Evolutionary conservation across 2,113 vertebrate genomes (phyloP).

Genomic region (Brevimyrus niger): DNA sequence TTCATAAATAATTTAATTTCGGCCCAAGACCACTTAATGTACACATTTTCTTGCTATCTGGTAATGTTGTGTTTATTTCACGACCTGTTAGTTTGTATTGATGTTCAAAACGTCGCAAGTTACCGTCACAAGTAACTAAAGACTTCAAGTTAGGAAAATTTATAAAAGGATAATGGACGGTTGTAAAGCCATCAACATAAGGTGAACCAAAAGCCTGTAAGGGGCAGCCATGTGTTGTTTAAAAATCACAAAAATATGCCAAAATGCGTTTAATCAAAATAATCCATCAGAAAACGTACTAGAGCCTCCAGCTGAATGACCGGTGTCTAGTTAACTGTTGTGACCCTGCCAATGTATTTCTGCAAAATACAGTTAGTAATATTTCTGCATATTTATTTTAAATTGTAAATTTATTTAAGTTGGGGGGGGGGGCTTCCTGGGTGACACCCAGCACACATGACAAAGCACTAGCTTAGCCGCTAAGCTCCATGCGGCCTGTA

Average conservation of each 20-base stretch:
- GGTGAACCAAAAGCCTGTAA: background rate
- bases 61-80: background rate
- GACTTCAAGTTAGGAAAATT: background rate
- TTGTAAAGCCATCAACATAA: background rate
- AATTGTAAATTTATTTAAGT: background rate
- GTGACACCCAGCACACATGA: constrained; percentile 44
- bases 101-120: background rate
- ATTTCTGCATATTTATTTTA: background rate
- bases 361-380: background rate
- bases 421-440: constrained; percentile 22
- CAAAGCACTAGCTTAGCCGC: constrained; percentile 41
- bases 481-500: constrained; percentile 9
- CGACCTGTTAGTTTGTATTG: background rate
- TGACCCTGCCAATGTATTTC: background rate
- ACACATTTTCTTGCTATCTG: background rate
- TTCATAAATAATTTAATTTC: background rate
- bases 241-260: background rate
- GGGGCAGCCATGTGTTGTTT: background rate
- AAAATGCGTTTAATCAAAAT: background rate
- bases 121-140: background rate
- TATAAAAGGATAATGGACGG: background rate
- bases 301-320: background rate
- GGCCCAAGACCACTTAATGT: background rate
- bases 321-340: background rate
- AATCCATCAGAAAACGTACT: background rate